These are phyloP conservation scores for Microcebus murinus DNA, from an alignment of 2,113 vertebrate species.

Conservation along the genomic window DNA sequence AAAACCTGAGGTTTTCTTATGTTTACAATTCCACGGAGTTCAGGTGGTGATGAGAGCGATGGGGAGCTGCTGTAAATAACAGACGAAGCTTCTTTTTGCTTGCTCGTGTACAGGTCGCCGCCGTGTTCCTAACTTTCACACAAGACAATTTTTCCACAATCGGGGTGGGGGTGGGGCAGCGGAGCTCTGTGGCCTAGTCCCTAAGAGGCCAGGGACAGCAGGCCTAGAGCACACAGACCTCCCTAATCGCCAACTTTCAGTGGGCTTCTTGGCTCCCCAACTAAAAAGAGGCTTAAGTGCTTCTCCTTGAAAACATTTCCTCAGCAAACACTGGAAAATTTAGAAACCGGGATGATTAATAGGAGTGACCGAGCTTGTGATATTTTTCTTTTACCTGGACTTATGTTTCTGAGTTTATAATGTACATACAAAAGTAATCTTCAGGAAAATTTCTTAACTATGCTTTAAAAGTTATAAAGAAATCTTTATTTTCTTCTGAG, in stretches of 20 bases:
- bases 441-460: conserved; percentile 31
- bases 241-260: background rate
- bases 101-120: too few species aligned
- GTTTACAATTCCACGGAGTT: background rate
- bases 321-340: conserved; percentile 12
- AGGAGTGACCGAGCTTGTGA: background rate
- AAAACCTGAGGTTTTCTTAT: conserved; percentile 21
- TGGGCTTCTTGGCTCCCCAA: background rate
- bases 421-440: conserved; percentile 21
- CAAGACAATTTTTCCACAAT: too few species aligned
- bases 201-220: too few species aligned
- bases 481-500: background rate
- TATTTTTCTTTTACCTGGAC: background rate
- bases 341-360: background rate
- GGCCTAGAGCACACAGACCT: background rate
- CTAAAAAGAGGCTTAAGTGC: background rate
- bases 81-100: too few species aligned
- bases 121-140: too few species aligned
- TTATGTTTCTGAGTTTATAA: background rate
- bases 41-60: too few species aligned
- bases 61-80: too few species aligned
- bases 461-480: background rate
- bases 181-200: too few species aligned
- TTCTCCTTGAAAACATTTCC: background rate
- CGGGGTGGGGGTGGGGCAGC: too few species aligned